Base-by-base conservation (phyloP, 1,140 invertebrate species). In the Campoletis sonorensis region DNA sequence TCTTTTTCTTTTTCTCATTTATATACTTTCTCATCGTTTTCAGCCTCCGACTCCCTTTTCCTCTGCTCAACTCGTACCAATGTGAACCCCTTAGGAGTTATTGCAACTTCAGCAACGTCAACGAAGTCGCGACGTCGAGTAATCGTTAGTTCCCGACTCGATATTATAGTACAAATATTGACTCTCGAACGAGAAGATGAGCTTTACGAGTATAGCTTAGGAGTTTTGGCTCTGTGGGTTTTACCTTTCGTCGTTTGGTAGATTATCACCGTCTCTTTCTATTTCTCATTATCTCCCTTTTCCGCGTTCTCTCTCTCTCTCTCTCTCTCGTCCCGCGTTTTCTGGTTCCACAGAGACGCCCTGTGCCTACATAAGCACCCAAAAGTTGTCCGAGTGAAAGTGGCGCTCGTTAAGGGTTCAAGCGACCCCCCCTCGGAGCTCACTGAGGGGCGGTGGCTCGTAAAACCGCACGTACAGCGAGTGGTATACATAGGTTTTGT, bases 161-260 rank as follows among this genome's bases (percentile, higher is more conserved):
- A 78, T 78, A 61, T 70, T 70, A 70, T 64, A 78, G 76, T 78
- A 78, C 51, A 78, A 78, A 78, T 78, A 78, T 78, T 78, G 76
- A 78, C 76, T 78, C 61, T 64, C 67, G 30, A 70, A 70, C 30
- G 54, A 78, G 76, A 78, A 27, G 72, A 70, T 70, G 67, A 64
- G 67, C 26, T 70, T 70, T 33, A 16, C 30, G 67, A n/a, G 67
- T 70, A 70, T 26, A 75, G 33, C 58, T 54, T 67, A 61, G 73
- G 37, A 78, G 58, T 21, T 77, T 77, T 78, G 67, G 7, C 30
- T 33, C 27, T 70, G 67, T 70, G 30, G 67, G 21, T 70, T 33
- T 70, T 70, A 70, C 27, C 67, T 70, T 70, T 33, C 67, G 30
- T 33, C 67, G n/a, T 70, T 70, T 70, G 16, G 67, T 16, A 70